Evolutionary conservation across 1,140 invertebrate species (phyloP), one percentile per base, ranked within the genome.

Genomic region (Apolygus lucorum): DNA sequence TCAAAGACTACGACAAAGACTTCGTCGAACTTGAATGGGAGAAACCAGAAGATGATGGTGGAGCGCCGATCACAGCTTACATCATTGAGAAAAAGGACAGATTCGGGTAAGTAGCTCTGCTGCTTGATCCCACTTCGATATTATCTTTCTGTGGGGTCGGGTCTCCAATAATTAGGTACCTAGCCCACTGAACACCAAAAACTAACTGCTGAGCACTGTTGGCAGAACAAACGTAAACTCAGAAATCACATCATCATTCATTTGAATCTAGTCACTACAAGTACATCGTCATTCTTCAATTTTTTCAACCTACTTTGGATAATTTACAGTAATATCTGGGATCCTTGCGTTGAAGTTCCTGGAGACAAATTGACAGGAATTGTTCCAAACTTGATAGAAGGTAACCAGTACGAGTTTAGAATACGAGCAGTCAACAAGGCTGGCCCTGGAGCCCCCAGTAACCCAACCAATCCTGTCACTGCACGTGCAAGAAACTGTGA

Each of bases 81-180:
- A 81, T 98, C 26, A 93, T 99, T 79, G 96, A 99, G 78, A 98
- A 98, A 83, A 90, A 92, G 74, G 94, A 96, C 76, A 92, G 94
- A 77, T 93, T 90, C 77, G 81, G 78, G 78, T 80, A 71, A 71
- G 75, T n/a, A n/a, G n/a, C n/a, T n/a, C n/a, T n/a, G n/a, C n/a
- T n/a, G n/a, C n/a, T n/a, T n/a, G n/a, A n/a, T n/a, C n/a, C n/a
- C n/a, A n/a, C n/a, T n/a, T n/a, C n/a, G n/a, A n/a, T n/a, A n/a
- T n/a, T n/a, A n/a, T n/a, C n/a, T n/a, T n/a, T n/a, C n/a, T n/a
- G n/a, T n/a, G n/a, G n/a, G n/a, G n/a, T n/a, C n/a, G n/a, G n/a
- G n/a, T n/a, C n/a, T n/a, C n/a, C n/a, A n/a, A n/a, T n/a, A n/a
- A n/a, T n/a, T n/a, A n/a, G n/a, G n/a, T n/a, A n/a, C n/a, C n/a